phyloP scores from a whole-genome alignment of 2,113 vertebrate genomes.

The Sclerurus mexicanus region DNA sequence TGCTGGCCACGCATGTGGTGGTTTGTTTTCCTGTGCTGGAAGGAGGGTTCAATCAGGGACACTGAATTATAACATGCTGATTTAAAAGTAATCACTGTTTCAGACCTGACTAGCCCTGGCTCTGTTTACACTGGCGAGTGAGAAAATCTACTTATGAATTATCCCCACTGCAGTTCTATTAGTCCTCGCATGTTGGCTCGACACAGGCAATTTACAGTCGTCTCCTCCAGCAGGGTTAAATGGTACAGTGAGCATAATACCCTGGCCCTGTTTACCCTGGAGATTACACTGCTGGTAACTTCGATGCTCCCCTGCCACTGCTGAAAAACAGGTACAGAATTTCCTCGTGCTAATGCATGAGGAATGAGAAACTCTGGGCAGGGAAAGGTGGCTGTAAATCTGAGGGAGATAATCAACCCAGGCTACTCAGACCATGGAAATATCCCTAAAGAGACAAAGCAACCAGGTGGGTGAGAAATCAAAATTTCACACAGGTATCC shows the following conservation, averaged over 20 bases:
- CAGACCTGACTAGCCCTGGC: conserved; percentile 3
- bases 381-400: neutral
- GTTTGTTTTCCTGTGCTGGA: neutral
- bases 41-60: conserved; percentile 23
- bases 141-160: conserved; percentile 34
- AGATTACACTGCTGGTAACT: neutral
- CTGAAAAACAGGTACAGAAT: conserved; percentile 32
- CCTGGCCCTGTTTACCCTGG: neutral
- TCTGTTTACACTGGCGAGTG: neutral
- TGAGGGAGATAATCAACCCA: neutral
- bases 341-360: neutral
- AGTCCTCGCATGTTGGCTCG: neutral
- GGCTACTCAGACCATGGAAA: neutral
- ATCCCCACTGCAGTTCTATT: conserved; percentile 25
- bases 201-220: neutral
- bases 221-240: conserved; percentile 26
- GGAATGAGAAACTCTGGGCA: neutral
- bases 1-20: neutral
- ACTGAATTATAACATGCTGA: neutral
- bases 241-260: neutral
- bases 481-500: neutral
- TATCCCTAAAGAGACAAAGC: neutral
- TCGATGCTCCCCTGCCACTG: neutral
- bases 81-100: conserved; percentile 36
- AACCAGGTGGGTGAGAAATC: neutral